Conservation (phyloP, 2,888 invertebrate genomes). For the Nebria salina region DNA sequence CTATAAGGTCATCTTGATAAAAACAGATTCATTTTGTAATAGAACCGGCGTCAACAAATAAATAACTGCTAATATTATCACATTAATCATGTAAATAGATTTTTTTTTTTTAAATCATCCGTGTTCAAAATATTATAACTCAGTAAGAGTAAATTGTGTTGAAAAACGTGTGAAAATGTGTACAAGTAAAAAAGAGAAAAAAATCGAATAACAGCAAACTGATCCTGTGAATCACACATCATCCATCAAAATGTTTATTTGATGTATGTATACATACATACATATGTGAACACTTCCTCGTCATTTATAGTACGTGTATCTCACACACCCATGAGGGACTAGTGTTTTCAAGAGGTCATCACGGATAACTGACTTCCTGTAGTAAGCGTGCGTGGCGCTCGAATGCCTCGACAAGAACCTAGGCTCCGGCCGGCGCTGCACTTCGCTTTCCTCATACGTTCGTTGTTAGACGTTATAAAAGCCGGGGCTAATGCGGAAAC, state of each 20-base stretch:
- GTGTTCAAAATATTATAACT: too few relatives aligned
- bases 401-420: neutral
- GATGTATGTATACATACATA: neutral
- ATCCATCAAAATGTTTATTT: neutral
- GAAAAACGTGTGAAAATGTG: neutral
- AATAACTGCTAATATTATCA: neutral
- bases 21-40: neutral
- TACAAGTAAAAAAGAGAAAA: neutral
- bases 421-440: neutral
- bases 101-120: too few relatives aligned
- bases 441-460: neutral
- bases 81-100: neutral
- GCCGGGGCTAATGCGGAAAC: neutral
- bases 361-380: neutral
- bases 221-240: neutral
- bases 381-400: neutral
- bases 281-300: neutral
- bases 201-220: neutral
- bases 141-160: too few relatives aligned
- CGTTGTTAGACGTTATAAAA: neutral
- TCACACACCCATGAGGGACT: neutral
- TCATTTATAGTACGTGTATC: constrained; percentile 1
- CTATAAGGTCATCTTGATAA: neutral
- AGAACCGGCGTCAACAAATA: neutral
- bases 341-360: neutral